A percentile compares a stretch with the other conserved stretches of the same genome.
These are phyloP conservation scores for Blennius ocellaris DNA, from an alignment of 2,113 vertebrate species.

Conservation along the genomic window DNA sequence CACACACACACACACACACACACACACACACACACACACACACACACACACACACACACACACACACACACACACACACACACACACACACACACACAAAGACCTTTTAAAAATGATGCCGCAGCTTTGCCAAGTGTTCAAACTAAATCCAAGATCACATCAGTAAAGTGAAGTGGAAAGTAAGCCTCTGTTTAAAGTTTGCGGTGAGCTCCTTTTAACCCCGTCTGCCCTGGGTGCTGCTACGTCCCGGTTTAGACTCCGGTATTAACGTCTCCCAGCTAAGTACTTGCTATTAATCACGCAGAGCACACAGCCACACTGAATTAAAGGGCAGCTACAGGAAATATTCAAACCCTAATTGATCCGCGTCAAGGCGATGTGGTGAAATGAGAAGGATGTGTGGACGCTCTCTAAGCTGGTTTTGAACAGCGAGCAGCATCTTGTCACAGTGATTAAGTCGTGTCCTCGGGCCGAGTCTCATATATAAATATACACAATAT, in stretches of 20 bases:
- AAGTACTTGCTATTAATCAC: constrained; percentile 77
- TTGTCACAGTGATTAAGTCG: constrained; percentile 68
- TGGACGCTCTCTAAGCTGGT: constrained; percentile 70
- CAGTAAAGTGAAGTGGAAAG: background rate
- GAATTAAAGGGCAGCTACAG: constrained; percentile 69
- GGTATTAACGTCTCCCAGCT: constrained; percentile 62
- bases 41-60: background rate
- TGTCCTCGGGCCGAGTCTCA: constrained; percentile 62
- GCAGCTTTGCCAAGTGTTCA: constrained; percentile 16
- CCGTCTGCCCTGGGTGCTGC: constrained; percentile 5
- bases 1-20: background rate
- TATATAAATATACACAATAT: constrained; percentile 19
- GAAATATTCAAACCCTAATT: constrained; percentile 58
- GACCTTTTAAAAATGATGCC: background rate
- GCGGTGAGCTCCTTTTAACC: constrained; percentile 1
- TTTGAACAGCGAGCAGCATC: constrained; percentile 64
- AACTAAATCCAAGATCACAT: constrained; percentile 27
- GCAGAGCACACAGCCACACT: constrained; percentile 44
- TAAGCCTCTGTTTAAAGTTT: background rate
- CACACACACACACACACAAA: background rate
- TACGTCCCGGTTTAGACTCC: constrained; percentile 21
- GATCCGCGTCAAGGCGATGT: constrained; percentile 50
- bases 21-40: too few relatives aligned
- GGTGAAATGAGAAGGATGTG: constrained; percentile 24
- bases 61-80: background rate